phyloP scores from a whole-genome alignment of 2,113 vertebrate genomes.

The Danio rerio region DNA sequence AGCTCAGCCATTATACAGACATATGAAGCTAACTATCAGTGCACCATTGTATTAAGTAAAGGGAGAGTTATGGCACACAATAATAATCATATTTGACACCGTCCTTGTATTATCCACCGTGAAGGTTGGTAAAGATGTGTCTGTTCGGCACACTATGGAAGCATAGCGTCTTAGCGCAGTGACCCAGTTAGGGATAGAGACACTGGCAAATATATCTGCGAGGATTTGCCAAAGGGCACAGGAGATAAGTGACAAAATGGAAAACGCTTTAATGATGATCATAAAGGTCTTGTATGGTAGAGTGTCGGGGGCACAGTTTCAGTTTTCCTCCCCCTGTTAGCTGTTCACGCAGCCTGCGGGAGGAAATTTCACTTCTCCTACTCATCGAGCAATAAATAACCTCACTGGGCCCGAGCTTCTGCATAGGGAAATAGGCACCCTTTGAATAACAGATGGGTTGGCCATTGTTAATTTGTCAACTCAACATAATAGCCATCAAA shows the following conservation, averaged over 20 bases:
- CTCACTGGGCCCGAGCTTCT: conserved; percentile 65
- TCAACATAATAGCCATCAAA: not conserved
- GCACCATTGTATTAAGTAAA: conserved; percentile 42
- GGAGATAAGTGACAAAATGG: conserved; percentile 50
- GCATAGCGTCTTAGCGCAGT: conserved; percentile 47
- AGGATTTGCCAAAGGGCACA: conserved; percentile 50
- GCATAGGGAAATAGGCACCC: conserved; percentile 70
- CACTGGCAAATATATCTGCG: conserved; percentile 44
- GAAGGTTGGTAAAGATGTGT: conserved; percentile 59
- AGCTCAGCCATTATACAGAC: conserved; percentile 52
- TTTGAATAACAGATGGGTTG: conserved; percentile 67
- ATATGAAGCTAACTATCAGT: conserved; percentile 43
- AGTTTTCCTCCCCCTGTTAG: conserved; percentile 48
- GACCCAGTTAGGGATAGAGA: conserved; percentile 55
- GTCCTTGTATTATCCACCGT: conserved; percentile 58
- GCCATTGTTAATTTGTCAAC: conserved; percentile 65
- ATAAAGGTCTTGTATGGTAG: conserved; percentile 50
- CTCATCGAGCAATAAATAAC: conserved; percentile 71
- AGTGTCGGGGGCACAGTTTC: conserved; percentile 38
- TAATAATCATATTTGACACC: conserved; percentile 55
- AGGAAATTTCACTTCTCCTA: conserved; percentile 38
- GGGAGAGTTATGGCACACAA: conserved; percentile 41
- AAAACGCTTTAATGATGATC: conserved; percentile 52
- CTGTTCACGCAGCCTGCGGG: conserved; percentile 36
- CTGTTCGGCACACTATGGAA: conserved; percentile 41